Percentiles rank a stretch among this genome's conserved stretches.
Evolutionary conservation across 2,113 vertebrate genomes (phyloP).

Genomic region (Brachyhypopomus gauderio): DNA sequence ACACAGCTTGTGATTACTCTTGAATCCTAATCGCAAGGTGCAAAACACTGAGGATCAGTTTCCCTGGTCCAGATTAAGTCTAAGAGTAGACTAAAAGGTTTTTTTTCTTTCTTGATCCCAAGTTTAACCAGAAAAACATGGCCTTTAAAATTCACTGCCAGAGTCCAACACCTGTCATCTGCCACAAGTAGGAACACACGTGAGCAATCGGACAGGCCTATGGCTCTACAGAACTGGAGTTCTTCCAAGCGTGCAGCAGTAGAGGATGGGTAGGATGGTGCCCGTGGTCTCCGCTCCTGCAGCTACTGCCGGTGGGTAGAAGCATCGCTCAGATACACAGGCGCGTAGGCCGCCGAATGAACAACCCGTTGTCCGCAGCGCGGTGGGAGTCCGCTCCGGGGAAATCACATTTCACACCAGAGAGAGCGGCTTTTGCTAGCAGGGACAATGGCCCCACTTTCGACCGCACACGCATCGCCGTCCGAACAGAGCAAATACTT

Average conservation of each 20-base stretch:
- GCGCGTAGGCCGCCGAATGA: conserved; percentile 64
- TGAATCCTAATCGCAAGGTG: not conserved
- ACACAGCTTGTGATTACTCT: not conserved
- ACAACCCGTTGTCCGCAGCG: conserved; percentile 65
- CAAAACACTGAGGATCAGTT: not conserved
- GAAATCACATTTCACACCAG: conserved; percentile 75
- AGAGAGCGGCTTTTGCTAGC: conserved; percentile 54
- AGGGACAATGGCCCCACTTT: conserved; percentile 66
- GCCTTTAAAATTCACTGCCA: too few species aligned
- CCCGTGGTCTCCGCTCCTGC: conserved; percentile 7
- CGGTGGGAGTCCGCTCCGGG: conserved; percentile 54
- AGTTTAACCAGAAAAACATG: too few species aligned
- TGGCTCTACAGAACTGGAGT: too few species aligned
- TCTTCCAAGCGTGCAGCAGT: not conserved
- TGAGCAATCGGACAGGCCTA: too few species aligned
- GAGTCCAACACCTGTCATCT: too few species aligned
- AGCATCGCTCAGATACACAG: conserved; percentile 42
- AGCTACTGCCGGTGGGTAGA: conserved; percentile 14
- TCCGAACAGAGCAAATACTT: conserved; percentile 67
- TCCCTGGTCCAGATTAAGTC: too few species aligned
- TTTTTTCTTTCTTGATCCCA: too few species aligned
- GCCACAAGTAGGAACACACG: too few species aligned
- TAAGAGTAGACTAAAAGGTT: too few species aligned
- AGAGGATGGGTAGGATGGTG: not conserved
- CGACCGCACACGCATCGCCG: conserved; percentile 50